Base-by-base conservation (phyloP, 2,113 vertebrate genomes). In the Eublepharis macularius region DNA sequence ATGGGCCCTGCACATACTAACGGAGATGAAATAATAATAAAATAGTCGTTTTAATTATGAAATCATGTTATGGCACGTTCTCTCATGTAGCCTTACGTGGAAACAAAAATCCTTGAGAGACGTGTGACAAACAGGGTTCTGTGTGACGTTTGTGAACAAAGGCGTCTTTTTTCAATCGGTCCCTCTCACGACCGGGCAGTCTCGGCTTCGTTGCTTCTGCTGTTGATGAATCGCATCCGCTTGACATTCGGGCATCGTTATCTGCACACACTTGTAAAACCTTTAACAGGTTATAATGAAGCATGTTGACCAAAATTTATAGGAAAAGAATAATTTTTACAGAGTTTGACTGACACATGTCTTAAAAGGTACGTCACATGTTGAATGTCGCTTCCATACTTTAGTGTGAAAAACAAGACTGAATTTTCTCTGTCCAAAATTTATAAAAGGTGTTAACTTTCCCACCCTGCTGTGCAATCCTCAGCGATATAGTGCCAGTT, bases 401-500 rank as follows among this genome's bases (percentile, higher is more conserved):
- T 94, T 93, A 91, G 88, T 90, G 86, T 94, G 86, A 88, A 86
- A 94, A 83, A 86, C 45, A 70, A 43, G 69, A 74, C 90, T 92
- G 92, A 91, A 87, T 92, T 92, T 93, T 68, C 87, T 92, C 83
- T 95, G 90, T 93, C 89, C 92, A 93, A 93, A 92, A 95, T 95
- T 93, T 85, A 94, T 93, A 93, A 92, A n/a, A 92, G 90, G 92
- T 94, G 80, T 95, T 95, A 89, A 90, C 93, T 92, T 90, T 73
- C 90, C 87, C 92, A 89, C 87, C 91, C 95, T 93, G 85, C 91
- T 96, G 91, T 96, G 87, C 96, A 95, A 96, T 96, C 96, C 84
- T 96, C 94, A 96, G 94, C 95, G 93, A 84, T 87, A 93, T 97
- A 96, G 97, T 97, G 96, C 97, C 97, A 98, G 97, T 96, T 94